phyloP scores from a whole-genome alignment of 2,113 vertebrate genomes.

The Zootoca vivipara region DNA sequence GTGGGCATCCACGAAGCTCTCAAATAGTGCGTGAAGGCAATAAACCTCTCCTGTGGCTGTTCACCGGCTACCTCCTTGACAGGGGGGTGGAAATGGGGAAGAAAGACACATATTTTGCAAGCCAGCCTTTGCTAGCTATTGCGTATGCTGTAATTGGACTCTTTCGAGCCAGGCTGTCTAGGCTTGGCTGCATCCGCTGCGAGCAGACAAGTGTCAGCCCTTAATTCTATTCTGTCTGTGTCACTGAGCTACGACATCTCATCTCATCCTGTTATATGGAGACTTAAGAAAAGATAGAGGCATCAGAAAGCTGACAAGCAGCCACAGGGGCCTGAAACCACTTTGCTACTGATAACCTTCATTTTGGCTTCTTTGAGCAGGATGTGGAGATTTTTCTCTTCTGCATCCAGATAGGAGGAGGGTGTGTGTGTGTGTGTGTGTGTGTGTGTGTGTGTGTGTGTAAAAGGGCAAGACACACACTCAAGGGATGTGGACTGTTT shows the following conservation, averaged over 20 bases:
- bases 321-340: background rate
- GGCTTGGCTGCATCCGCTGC: conserved; percentile 56
- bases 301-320: background rate
- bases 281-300: conserved; percentile 18
- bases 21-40: background rate
- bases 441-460: background rate
- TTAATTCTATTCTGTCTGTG: conserved; percentile 55
- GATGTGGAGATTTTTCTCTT: conserved; percentile 15
- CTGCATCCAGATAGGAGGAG: background rate
- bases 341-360: conserved; percentile 9
- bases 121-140: background rate
- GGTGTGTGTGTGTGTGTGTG: no score
- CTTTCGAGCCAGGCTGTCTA: conserved; percentile 38
- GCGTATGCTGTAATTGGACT: background rate
- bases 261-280: conserved; percentile 59
- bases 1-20: background rate
- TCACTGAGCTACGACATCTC: conserved; percentile 60
- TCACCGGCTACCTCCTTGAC: background rate
- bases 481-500: background rate
- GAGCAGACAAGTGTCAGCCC: conserved; percentile 57
- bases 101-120: background rate
- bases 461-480: background rate
- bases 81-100: no score
- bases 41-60: background rate
- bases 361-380: background rate